Base-by-base conservation (phyloP, 2,888 invertebrate species). In the Lysandra coridon region DNA sequence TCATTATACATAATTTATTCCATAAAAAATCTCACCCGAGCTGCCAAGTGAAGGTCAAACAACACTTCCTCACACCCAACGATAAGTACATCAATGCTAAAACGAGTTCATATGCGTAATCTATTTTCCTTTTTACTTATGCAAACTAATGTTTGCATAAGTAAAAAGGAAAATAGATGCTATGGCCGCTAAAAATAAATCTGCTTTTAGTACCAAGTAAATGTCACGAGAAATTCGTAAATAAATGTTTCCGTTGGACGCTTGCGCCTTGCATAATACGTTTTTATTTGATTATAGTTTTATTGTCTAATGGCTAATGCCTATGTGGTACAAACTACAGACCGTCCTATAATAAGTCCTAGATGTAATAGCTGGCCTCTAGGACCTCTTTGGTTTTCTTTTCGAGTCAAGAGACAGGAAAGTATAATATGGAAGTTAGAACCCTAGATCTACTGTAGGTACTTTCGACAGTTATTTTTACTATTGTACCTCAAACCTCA, bases 91-190 rank as follows among this genome's bases (percentile, higher is more conserved):
- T 49, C 53, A 23, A 75, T 30, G 12, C 53, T 49, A 75, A 75
- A 75, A 75, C 49, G 12, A 75, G 75, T 75, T 75, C 30, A 30
- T 23, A 49, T 75, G 53, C 75, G 75, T 53, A 75, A 75, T 53
- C 75, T 75, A 75, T 75, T 75, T 75, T 53, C 49, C 53, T 30
- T 30, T 75, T 53, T 75, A 75, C 23, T 30, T 75, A 75, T 74
- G 74, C 74, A 74, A 74, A 49, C 74, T 49, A 74, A 74, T 74
- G 6, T 44, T 23, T n/a, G n/a, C n/a, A n/a, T n/a, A n/a, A n/a
- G n/a, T n/a, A n/a, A n/a, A n/a, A n/a, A n/a, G n/a, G n/a, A n/a
- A n/a, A n/a, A n/a, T n/a, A n/a, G n/a, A n/a, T n/a, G 23, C 23
- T 44, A 44, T 74, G 7, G 74, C 10, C n/a, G n/a, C 74, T 74